A percentile compares a stretch with the other conserved stretches of the same genome.
These are phyloP conservation scores for Lophochroa leadbeateri DNA, from an alignment of 2,113 vertebrate genomes.

Conservation along the genomic window DNA sequence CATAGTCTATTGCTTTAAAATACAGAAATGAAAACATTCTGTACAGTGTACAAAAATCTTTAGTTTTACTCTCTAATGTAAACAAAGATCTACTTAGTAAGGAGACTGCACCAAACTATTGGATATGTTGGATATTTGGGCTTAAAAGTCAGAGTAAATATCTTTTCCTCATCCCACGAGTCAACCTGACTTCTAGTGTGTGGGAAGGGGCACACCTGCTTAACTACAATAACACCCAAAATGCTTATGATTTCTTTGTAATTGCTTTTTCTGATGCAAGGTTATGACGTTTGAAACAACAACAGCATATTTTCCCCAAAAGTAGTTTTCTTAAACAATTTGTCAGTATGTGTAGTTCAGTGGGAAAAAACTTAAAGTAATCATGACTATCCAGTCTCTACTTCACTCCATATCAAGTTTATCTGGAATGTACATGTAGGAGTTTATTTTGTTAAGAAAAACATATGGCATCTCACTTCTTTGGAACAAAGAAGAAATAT, in stretches of 20 bases:
- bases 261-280: background rate
- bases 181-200: background rate
- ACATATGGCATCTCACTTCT: conserved; percentile 45
- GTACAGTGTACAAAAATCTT: background rate
- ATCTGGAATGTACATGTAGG: conserved; percentile 36
- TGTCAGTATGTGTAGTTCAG: background rate
- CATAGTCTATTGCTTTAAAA: background rate
- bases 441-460: conserved; percentile 73
- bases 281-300: background rate
- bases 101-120: background rate
- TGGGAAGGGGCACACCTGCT: background rate
- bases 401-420: conserved; percentile 19
- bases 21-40: background rate
- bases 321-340: background rate
- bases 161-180: background rate
- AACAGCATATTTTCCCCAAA: background rate
- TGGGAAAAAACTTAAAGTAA: background rate
- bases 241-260: background rate
- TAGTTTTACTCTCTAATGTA: background rate
- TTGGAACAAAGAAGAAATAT: conserved; percentile 70
- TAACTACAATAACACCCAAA: background rate
- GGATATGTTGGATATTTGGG: accelerated
- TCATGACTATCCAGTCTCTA: background rate
- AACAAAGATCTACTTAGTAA: background rate
- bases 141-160: background rate